Conservation (phyloP, 35 echinoderm and acorn worm species). For the Ophiothrix spiculata region DNA sequence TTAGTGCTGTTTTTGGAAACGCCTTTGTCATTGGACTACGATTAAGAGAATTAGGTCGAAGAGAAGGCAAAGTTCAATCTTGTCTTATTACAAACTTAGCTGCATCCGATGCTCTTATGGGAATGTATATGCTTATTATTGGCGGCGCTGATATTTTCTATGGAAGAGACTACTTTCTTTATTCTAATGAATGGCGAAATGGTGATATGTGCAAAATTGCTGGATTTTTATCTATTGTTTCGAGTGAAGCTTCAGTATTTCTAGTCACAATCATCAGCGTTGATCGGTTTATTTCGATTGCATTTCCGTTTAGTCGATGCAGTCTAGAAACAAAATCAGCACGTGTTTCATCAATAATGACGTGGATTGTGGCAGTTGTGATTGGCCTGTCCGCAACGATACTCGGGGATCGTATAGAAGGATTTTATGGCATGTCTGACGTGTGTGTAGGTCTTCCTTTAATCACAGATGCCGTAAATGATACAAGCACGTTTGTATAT, state of each 20-base stretch:
- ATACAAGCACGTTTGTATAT: slow-evolving; percentile 8
- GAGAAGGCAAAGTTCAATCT: slow-evolving; percentile 4
- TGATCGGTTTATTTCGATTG: slow-evolving; percentile 53
- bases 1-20: slow-evolving; percentile 55
- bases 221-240: slow-evolving; percentile 54
- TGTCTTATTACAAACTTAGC: slow-evolving; percentile 45
- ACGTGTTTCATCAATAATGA: neutral
- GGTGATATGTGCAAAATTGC: slow-evolving; percentile 44
- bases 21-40: slow-evolving; percentile 23
- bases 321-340: slow-evolving; percentile 27
- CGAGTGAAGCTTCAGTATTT: slow-evolving; percentile 64
- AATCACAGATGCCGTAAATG: slow-evolving; percentile 23
- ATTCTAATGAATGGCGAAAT: slow-evolving; percentile 28
- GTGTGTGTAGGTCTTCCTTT: slow-evolving; percentile 34
- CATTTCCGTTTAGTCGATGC: slow-evolving; percentile 41
- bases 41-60: neutral
- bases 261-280: slow-evolving; percentile 62
- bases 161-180: slow-evolving; percentile 18
- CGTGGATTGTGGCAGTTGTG: slow-evolving; percentile 39
- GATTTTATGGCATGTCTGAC: slow-evolving; percentile 26
- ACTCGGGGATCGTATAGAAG: neutral
- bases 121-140: slow-evolving; percentile 51
- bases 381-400: slow-evolving; percentile 38
- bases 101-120: slow-evolving; percentile 51
- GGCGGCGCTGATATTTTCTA: slow-evolving; percentile 24